Conservation (phyloP, 2,113 vertebrate species). For the Grammomys surdaster region DNA sequence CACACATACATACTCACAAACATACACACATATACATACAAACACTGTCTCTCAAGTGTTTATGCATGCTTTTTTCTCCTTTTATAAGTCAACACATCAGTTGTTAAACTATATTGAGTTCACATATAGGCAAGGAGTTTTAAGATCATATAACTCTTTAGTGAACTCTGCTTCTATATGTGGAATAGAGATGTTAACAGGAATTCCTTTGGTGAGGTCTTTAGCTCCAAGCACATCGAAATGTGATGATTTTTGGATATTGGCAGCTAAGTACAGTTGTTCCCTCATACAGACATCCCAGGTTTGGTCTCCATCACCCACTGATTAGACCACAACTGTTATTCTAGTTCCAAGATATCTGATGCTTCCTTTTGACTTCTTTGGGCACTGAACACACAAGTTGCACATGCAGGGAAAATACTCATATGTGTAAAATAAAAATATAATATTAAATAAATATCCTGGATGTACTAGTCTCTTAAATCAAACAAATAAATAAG, state of each 20-base stretch:
- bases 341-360: background rate
- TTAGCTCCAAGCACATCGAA: background rate
- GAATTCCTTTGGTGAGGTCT: background rate
- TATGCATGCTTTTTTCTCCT: background rate
- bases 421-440: background rate
- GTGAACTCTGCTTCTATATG: background rate
- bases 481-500: background rate
- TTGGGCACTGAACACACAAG: background rate
- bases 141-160: background rate
- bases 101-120: background rate
- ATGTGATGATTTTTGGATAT: background rate
- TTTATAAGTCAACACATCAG: background rate
- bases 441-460: background rate
- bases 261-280: background rate
- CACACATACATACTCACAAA: background rate
- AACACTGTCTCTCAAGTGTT: background rate
- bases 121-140: background rate
- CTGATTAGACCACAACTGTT: background rate
- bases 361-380: background rate
- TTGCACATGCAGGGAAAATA: background rate
- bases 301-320: background rate
- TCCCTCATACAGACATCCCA: background rate
- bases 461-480: background rate
- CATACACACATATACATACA: background rate
- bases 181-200: background rate